These are phyloP conservation scores for Vipera latastei DNA, from an alignment of 2,797 vertebrate genomes.

Conservation along the genomic window DNA sequence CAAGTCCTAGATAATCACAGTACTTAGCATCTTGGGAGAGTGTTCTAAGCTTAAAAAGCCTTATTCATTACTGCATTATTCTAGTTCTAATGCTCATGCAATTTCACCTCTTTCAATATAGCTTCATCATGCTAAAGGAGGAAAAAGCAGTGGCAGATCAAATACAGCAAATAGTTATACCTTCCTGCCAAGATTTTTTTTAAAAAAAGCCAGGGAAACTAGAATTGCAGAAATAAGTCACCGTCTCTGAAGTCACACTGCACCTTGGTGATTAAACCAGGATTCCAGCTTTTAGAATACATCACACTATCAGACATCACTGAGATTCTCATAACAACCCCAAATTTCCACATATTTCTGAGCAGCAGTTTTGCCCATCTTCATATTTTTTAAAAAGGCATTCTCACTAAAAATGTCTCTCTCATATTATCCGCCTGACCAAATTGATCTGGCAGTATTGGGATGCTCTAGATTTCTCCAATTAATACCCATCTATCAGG, in stretches of 20 bases:
- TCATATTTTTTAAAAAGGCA: neutral
- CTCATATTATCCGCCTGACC: neutral
- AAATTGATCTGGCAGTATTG: neutral
- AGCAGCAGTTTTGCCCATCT: neutral
- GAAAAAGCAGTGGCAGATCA: slow-evolving; percentile 15
- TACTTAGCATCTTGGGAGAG: slow-evolving; percentile 51
- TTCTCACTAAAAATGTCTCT: neutral
- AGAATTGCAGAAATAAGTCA: slow-evolving; percentile 22
- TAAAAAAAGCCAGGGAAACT: neutral
- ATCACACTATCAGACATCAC: neutral
- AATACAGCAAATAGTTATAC: slow-evolving; percentile 7
- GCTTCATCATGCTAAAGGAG: slow-evolving; percentile 34
- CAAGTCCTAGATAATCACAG: slow-evolving; percentile 56
- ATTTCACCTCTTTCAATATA: slow-evolving; percentile 54
- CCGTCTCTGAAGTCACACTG: neutral
- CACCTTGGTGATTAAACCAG: neutral
- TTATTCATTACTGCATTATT: slow-evolving; percentile 60
- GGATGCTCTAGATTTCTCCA: neutral
- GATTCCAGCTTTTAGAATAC: neutral
- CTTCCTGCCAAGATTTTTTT: neutral
- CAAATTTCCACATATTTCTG: neutral
- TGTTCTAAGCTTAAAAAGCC: slow-evolving; percentile 60
- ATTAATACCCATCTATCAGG: neutral
- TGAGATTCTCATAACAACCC: neutral
- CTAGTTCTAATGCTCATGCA: slow-evolving; percentile 36